These are phyloP conservation scores for Eurypyga helias DNA, from an alignment of 2,113 vertebrate genomes.

Conservation along the genomic window DNA sequence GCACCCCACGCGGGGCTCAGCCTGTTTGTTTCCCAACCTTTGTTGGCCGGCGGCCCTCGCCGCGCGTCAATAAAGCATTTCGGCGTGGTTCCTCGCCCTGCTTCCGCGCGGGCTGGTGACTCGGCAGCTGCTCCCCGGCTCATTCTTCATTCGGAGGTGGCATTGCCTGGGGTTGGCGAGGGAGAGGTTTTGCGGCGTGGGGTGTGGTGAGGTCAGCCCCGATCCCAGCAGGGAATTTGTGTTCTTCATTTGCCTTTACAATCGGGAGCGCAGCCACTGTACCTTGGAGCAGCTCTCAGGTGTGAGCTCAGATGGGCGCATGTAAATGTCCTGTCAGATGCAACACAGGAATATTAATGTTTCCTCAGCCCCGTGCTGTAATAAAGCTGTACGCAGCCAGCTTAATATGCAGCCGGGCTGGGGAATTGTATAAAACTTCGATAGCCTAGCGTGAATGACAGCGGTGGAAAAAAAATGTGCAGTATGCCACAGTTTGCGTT, in stretches of 20 bases:
- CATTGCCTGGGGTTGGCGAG: slow-evolving; percentile 83
- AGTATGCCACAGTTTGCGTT: slow-evolving; percentile 65
- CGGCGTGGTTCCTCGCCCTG: slow-evolving; percentile 50
- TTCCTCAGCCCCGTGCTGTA: slow-evolving; percentile 70
- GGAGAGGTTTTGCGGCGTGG: slow-evolving; percentile 79
- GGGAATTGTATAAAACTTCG: slow-evolving; percentile 82
- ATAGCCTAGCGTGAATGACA: slow-evolving; percentile 77
- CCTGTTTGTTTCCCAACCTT: slow-evolving; percentile 80
- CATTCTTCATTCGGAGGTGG: slow-evolving; percentile 85
- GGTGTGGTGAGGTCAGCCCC: slow-evolving; percentile 80
- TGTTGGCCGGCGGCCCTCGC: slow-evolving; percentile 68
- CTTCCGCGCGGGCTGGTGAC: slow-evolving; percentile 73
- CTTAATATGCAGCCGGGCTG: slow-evolving; percentile 78
- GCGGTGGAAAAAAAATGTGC: slow-evolving; percentile 65
- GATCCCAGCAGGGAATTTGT: slow-evolving; percentile 83
- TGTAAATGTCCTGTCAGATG: slow-evolving; percentile 86
- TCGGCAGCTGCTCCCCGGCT: slow-evolving; percentile 81
- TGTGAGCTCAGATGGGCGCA: slow-evolving; percentile 85
- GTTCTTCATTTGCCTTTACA: slow-evolving; percentile 87
- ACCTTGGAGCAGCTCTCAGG: slow-evolving; percentile 82
- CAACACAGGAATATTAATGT: slow-evolving; percentile 82
- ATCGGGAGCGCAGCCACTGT: slow-evolving; percentile 77
- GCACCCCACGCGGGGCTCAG: slow-evolving; percentile 44
- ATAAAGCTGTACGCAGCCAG: slow-evolving; percentile 83
- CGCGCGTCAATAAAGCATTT: slow-evolving; percentile 77